Evolutionary conservation across 1,140 invertebrate species (phyloP), one percentile per base, ranked within the genome.

Genomic region (Drosophila nasuta): DNA sequence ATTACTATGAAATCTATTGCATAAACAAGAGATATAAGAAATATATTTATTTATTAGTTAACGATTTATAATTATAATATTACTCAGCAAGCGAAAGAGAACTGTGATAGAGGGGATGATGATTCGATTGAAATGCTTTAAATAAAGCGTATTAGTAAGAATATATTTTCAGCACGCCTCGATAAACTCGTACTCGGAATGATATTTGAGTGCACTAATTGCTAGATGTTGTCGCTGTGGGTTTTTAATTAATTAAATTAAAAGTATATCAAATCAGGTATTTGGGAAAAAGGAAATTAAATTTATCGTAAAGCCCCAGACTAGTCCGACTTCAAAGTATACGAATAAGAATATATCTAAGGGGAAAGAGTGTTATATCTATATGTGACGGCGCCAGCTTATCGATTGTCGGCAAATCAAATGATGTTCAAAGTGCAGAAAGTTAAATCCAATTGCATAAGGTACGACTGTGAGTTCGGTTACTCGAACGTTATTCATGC

Each of bases 191-290:
- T 38, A 56, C 15, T 56, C 30, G 13, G 20, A 30, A 13, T 17
- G 69, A 77, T 79, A 68, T 35, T 59, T 38, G 2, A 5, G 15
- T 30, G 11, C 28, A 54, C 20, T 69, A 69, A 74, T 73, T 66
- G 56, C 28, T 43, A 52, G 51, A 56, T 63, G 13, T 87, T 81
- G 81, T 79, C 75, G 66, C 35, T 48, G n/a, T 1, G 11, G 3
- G 49, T 69, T 77, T 72, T 75, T 64, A 81, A 81, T 88, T 89
- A 89, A 89, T 89, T 89, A 70, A 75, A 72, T 81, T 75, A 79
- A 64, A 75, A 38, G 10, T 15, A 45, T 86, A 88, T 83, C 71
- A 62, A 74, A 79, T 79, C 71, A 17, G n/a, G n/a, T 4, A 25
- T 11, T 49, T 38, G 41, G 30, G 38, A 25, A 11, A 45, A 65